Conservation (phyloP, 2,113 vertebrate genomes). For the Fregata magnificens region DNA sequence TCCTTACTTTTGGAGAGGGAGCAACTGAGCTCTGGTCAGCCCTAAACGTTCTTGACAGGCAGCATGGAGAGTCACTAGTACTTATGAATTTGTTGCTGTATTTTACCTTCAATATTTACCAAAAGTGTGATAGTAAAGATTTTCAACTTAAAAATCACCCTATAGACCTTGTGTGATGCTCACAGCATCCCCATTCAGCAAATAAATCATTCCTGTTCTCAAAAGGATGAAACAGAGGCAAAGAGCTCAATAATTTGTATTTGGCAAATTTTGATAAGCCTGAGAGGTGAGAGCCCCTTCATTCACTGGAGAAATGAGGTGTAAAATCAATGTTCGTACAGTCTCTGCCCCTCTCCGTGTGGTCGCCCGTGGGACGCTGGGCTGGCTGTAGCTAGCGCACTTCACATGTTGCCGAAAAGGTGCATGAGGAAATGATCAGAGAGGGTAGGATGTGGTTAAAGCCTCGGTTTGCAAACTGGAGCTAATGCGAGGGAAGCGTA, state of each 20-base stretch:
- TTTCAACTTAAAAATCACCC: background rate
- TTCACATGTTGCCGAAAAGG: background rate
- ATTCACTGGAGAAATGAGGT: background rate
- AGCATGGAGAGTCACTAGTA: background rate
- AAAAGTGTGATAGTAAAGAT: background rate
- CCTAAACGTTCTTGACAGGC: background rate
- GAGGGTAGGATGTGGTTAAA: constrained; percentile 63
- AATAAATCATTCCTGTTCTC: background rate
- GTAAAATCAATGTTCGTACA: rapidly evolving
- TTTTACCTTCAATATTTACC: background rate
- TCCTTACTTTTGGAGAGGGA: background rate
- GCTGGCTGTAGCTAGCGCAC: background rate
- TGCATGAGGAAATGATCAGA: constrained; percentile 47
- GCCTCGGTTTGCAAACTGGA: constrained; percentile 35
- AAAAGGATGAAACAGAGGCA: background rate
- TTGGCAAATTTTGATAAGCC: background rate
- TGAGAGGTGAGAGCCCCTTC: background rate
- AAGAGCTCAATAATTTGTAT: background rate
- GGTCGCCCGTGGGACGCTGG: background rate
- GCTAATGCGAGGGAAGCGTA: constrained; percentile 21
- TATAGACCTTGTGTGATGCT: background rate
- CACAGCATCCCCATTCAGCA: background rate
- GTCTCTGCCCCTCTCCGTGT: background rate
- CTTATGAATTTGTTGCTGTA: background rate
- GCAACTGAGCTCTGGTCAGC: background rate